Base-by-base conservation (phyloP, 1,140 invertebrate genomes). In the Lasioglossum albipes region DNA sequence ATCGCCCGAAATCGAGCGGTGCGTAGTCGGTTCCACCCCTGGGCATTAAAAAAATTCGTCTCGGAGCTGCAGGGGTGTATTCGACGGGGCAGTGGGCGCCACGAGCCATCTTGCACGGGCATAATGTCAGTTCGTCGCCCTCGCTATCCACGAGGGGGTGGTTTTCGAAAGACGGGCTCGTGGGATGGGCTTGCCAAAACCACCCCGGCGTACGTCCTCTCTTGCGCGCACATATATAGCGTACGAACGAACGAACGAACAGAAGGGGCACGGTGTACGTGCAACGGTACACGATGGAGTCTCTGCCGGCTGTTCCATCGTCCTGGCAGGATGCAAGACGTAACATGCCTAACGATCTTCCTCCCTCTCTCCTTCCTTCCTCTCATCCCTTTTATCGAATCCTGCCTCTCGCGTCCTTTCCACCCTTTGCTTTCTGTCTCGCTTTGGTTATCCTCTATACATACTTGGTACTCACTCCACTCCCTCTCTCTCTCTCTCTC, bases 291-390 rank as follows among this genome's bases (percentile, higher is more conserved):
- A 91, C 89, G 89, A 87, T 84, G 87, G 83, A 91, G 89, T 89
- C 89, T 87, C 89, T 87, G 88, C 88, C 88, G 86, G 90, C 89
- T 91, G 85, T 88, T 89, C 87, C 89, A 88, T 90, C 90, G 87
- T 91, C 89, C 86, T 88, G 89, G 89, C 88, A 88, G 87, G 88
- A 90, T 90, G 90, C 89, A 87, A 91, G 90, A 91, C 91, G 89
- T 89, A 91, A 91, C 90, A 91, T 89, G 91, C 90, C 90, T 90
- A 91, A 91, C 90, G 91, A 90, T 89, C 84, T 86, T 82, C 80
- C 87, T 82, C 80, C 76, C 87, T 74, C 83, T n/a, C 68, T 79
- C 83, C 72, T 41, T 70, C 59, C 71, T 65, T 68, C 64, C 77
- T 73, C 66, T 62, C 41, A 67, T 64, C 79, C 71, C 70, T 68